Conservation (phyloP, 64 coral and sea anemone genomes). For the Catalaphyllia jardinei region DNA sequence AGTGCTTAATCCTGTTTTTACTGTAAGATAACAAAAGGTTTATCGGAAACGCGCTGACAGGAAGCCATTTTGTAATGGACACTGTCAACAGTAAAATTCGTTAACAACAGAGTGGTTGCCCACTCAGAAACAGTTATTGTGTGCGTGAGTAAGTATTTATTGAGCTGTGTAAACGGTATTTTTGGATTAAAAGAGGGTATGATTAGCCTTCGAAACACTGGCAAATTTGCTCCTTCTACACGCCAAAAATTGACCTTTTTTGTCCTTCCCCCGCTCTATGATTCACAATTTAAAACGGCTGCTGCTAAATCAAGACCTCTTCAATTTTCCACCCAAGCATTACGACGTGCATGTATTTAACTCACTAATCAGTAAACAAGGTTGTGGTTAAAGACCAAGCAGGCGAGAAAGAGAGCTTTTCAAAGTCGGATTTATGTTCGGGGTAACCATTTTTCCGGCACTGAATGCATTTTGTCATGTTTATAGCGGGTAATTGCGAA, state of each 20-base stretch:
- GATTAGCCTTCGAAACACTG: background rate
- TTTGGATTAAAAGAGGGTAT: background rate
- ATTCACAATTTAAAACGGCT: too few relatives aligned
- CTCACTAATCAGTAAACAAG: too few relatives aligned
- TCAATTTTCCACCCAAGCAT: too few relatives aligned
- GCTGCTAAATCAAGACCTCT: too few relatives aligned
- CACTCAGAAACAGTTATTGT: background rate
- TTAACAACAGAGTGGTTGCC: background rate
- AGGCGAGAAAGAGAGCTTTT: too few relatives aligned
- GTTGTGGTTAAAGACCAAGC: too few relatives aligned
- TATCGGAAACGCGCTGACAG: background rate
- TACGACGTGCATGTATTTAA: too few relatives aligned
- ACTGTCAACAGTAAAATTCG: background rate
- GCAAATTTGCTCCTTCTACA: background rate
- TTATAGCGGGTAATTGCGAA: too few relatives aligned
- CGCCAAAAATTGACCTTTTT: background rate
- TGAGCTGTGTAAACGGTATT: background rate
- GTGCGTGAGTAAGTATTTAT: background rate
- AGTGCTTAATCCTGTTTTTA: too few relatives aligned
- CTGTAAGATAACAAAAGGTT: background rate
- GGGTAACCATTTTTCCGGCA: too few relatives aligned
- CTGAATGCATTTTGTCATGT: too few relatives aligned
- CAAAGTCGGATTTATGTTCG: too few relatives aligned
- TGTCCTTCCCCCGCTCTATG: background rate
- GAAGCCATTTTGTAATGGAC: background rate